Conservation (phyloP, 1,140 invertebrate genomes). For the Physella acuta region DNA sequence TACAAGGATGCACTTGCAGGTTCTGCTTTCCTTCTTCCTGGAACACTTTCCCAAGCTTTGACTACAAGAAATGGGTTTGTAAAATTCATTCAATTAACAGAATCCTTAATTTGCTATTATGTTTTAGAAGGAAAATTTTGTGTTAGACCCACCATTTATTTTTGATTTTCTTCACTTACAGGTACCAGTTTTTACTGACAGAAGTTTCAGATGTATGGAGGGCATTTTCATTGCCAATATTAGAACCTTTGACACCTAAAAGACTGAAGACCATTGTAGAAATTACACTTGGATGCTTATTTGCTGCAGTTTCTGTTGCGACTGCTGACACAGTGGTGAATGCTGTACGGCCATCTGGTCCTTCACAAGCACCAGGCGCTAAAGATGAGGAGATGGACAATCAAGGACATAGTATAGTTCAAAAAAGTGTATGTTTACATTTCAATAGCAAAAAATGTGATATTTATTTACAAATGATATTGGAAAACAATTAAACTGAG, state of each 20-base stretch:
- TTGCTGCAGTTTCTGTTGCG: slow-evolving; percentile 74
- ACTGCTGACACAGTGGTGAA: slow-evolving; percentile 70
- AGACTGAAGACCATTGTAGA: slow-evolving; percentile 78
- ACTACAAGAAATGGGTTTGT: slow-evolving; percentile 68
- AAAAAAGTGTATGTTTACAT: slow-evolving; percentile 57
- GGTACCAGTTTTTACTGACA: slow-evolving; percentile 74
- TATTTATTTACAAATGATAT: neutral
- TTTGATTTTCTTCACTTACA: slow-evolving; percentile 57
- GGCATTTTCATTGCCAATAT: slow-evolving; percentile 79
- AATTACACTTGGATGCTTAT: slow-evolving; percentile 77
- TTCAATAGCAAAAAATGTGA: neutral
- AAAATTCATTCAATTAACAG: too few relatives aligned
- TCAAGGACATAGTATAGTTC: slow-evolving; percentile 56
- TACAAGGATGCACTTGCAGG: slow-evolving; percentile 72
- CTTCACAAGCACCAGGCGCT: slow-evolving; percentile 56
- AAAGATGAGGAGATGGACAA: slow-evolving; percentile 62
- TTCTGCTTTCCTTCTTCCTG: slow-evolving; percentile 69
- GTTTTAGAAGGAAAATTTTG: neutral
- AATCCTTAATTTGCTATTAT: neutral
- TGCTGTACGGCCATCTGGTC: slow-evolving; percentile 54
- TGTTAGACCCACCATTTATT: too few relatives aligned
- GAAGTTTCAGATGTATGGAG: slow-evolving; percentile 82
- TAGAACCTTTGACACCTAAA: slow-evolving; percentile 81
- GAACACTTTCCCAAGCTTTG: slow-evolving; percentile 74
- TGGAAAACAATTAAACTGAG: neutral